Conservation (phyloP, 2,888 invertebrate species). For the Gandaritis pyraliata region DNA sequence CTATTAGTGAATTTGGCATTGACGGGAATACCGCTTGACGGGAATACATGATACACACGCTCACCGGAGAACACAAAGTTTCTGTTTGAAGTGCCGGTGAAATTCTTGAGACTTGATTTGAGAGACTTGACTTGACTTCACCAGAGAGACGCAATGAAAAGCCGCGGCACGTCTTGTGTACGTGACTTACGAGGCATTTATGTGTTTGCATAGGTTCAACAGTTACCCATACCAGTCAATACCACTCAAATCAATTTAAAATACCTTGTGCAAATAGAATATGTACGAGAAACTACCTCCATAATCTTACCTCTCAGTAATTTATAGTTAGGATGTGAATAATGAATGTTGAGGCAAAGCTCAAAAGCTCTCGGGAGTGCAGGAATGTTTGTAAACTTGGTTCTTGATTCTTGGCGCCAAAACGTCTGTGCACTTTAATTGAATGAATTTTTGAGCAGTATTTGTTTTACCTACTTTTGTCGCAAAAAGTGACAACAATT, state of each 20-base stretch:
- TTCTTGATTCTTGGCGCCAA: slow-evolving; percentile 10
- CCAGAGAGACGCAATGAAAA: not conserved
- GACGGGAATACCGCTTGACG: too few relatives aligned
- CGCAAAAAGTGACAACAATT: too few relatives aligned
- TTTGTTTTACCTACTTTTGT: not conserved
- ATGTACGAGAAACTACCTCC: too few relatives aligned
- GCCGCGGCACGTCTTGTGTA: not conserved
- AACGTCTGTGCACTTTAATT: slow-evolving; percentile 2
- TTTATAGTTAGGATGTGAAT: slow-evolving; percentile 1
- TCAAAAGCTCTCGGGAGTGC: not conserved
- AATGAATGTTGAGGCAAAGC: slow-evolving; percentile 5
- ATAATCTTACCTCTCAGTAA: not conserved
- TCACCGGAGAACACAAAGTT: too few relatives aligned
- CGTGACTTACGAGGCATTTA: not conserved
- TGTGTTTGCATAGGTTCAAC: not conserved
- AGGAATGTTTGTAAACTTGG: slow-evolving; percentile 19
- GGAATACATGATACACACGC: too few relatives aligned
- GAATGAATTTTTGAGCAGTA: slow-evolving; percentile 8
- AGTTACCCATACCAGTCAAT: not conserved
- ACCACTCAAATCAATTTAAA: not conserved
- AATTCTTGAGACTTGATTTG: too few relatives aligned
- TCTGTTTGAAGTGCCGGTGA: too few relatives aligned
- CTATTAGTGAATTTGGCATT: too few relatives aligned
- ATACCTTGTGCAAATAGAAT: too few relatives aligned
- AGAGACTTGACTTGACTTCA: too few relatives aligned